Evolutionary conservation across 2,888 invertebrate species (phyloP), one percentile per base, ranked within the genome.

Genomic region (Deilephila elpenor): DNA sequence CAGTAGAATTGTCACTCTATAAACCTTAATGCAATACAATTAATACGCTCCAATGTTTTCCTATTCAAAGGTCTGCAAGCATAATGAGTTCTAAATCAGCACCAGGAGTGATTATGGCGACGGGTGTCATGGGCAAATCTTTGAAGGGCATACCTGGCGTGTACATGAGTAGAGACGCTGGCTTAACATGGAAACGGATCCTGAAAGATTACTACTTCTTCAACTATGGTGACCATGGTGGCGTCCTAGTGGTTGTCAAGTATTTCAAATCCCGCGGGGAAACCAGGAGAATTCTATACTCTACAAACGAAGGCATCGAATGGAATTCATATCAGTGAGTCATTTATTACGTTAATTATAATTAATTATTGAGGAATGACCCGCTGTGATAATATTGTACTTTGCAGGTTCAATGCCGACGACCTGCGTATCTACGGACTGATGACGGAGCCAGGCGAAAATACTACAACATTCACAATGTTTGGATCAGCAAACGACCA

Each of bases 401-500:
- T 56, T 86, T 84, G n/a, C 83, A 96, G 96, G 86, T 97, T 97
- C 84, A 96, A 96, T 80, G 95, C 96, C 44, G 96, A 96, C 75
- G 96, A 97, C 87, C 95, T 98, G 19, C 95, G 97, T 73, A 96
- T 98, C n/a, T 98, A 98, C 87, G 98, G 98, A 11, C 90, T 98
- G 25, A 97, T 98, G 97, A 98, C 98, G 0, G 98, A 98, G 86
- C 98, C 98, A 0, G 98, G 98, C n/a, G 98, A 98, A 88, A 98
- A 98, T 85, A 98, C 98, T 0, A 98, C 98, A 0, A 96, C 97
- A 0, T 98, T 99, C 85, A 98, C 98, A 0, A 96, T 99, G 95
- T 99, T 98, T 89, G 98, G 98, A 0, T 98, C 98, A 0, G 96
- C 96, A 61, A 96, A 96, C 20, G 95, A 96, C 3, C 95, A 96